Percentiles rank a stretch among this genome's conserved stretches.
Evolutionary conservation across 2,888 invertebrate species (phyloP).

Genomic region (Apodemia mormo): DNA sequence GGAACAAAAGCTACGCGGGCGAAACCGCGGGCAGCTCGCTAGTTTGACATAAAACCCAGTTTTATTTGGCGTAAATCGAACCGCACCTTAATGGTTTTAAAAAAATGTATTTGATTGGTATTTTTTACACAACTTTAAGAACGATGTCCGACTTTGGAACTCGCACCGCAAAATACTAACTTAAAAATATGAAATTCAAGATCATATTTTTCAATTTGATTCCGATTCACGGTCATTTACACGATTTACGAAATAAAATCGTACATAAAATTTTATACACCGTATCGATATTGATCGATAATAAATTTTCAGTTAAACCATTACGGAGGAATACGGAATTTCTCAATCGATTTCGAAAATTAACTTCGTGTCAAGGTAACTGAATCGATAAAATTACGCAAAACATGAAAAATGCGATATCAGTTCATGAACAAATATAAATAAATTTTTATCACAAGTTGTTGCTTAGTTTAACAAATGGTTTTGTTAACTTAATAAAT

Average conservation of each 20-base stretch:
- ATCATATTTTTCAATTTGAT: too few species aligned
- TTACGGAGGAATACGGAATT: constrained; percentile 1
- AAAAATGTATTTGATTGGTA: too few species aligned
- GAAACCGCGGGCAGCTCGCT: too few species aligned
- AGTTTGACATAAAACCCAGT: too few species aligned
- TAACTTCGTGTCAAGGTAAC: constrained; percentile 3
- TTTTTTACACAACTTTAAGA: too few species aligned
- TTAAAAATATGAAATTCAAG: too few species aligned
- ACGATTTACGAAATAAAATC: constrained; percentile 8
- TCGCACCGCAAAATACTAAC: too few species aligned
- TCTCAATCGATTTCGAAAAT: constrained; percentile 15
- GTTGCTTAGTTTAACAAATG: not conserved
- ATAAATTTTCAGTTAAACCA: constrained; percentile 14
- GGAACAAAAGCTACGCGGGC: too few species aligned
- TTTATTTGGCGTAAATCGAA: too few species aligned
- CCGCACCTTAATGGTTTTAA: too few species aligned
- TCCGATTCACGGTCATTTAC: constrained; percentile 2
- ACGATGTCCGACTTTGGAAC: too few species aligned
- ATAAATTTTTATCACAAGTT: not conserved
- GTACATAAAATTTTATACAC: constrained; percentile 4
- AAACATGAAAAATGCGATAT: constrained; percentile 8
- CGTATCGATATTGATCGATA: constrained; percentile 7
- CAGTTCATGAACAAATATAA: constrained; percentile 12
- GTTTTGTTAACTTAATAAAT: not conserved
- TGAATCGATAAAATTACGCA: constrained; percentile 11